A percentile compares a stretch with the other conserved stretches of the same genome.
Conservation (phyloP, 2,888 invertebrate genomes). For the Protophormia terraenovae region DNA sequence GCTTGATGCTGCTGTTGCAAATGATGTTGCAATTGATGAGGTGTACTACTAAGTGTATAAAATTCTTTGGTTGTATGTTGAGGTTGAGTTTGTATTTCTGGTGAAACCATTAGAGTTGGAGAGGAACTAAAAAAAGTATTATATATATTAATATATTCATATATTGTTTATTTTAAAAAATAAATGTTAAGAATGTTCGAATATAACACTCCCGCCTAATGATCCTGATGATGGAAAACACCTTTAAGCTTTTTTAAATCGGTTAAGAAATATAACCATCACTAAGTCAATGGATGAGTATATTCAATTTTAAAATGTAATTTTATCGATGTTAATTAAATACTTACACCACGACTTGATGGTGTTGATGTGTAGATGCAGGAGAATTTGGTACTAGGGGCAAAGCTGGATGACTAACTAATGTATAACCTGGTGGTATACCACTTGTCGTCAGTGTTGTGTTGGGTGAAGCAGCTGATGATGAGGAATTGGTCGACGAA, state of each 20-base stretch:
- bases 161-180: too few species aligned
- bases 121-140: slow-evolving; percentile 63
- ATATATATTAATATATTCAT: not conserved
- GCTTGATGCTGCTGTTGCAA: slow-evolving; percentile 67
- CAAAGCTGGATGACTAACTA: slow-evolving; percentile 63
- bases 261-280: too few species aligned
- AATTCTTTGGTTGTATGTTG: slow-evolving; percentile 71
- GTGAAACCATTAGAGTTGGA: slow-evolving; percentile 73
- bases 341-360: slow-evolving; percentile 71
- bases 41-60: slow-evolving; percentile 69
- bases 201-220: too few species aligned
- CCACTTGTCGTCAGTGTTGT: slow-evolving; percentile 48
- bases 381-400: slow-evolving; percentile 43
- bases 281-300: too few species aligned
- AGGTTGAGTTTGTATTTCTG: slow-evolving; percentile 73
- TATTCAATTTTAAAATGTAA: too few species aligned
- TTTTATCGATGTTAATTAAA: too few species aligned
- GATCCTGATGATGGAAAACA: too few species aligned
- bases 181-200: too few species aligned
- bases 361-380: slow-evolving; percentile 48
- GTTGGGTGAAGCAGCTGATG: slow-evolving; percentile 56
- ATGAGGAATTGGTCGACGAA: slow-evolving; percentile 67
- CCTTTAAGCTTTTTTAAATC: too few species aligned
- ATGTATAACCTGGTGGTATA: slow-evolving; percentile 59
- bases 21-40: slow-evolving; percentile 65